Conservation (phyloP, 2,113 vertebrate species). For the Quiscalus mexicanus region DNA sequence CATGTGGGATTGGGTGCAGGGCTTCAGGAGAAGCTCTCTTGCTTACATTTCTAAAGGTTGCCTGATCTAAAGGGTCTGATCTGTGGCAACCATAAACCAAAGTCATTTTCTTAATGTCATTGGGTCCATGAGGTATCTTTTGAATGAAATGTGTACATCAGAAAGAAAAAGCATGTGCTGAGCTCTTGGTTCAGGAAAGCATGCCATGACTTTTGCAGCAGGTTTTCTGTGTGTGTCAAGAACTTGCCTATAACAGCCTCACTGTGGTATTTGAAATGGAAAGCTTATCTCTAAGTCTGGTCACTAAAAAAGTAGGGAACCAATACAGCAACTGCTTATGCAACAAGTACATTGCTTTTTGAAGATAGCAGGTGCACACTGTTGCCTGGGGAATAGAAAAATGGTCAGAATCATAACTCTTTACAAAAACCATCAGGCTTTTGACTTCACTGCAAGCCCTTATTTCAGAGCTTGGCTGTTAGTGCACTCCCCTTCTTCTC, state of each 20-base stretch:
- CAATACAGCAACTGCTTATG: background rate
- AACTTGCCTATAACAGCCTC: background rate
- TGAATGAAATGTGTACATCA: background rate
- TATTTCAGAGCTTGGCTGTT: background rate
- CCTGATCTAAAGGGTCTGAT: background rate
- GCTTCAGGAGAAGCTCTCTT: background rate
- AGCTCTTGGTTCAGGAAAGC: background rate
- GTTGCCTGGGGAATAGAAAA: background rate
- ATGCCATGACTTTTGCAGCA: background rate
- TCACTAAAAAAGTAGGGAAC: background rate
- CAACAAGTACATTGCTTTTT: background rate
- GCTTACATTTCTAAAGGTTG: background rate
- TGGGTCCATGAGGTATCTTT: background rate
- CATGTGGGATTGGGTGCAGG: background rate
- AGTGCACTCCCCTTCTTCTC: background rate
- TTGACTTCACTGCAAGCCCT: background rate
- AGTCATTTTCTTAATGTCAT: background rate
- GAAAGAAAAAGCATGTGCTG: background rate
- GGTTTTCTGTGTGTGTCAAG: background rate
- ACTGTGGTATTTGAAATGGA: background rate
- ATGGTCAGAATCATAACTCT: background rate
- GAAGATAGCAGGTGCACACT: background rate
- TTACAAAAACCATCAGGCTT: background rate
- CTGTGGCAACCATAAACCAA: background rate
- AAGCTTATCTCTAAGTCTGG: background rate